phyloP scores from a whole-genome alignment of 2,888 invertebrate genomes.

The Aspidiotus rigidus region DNA sequence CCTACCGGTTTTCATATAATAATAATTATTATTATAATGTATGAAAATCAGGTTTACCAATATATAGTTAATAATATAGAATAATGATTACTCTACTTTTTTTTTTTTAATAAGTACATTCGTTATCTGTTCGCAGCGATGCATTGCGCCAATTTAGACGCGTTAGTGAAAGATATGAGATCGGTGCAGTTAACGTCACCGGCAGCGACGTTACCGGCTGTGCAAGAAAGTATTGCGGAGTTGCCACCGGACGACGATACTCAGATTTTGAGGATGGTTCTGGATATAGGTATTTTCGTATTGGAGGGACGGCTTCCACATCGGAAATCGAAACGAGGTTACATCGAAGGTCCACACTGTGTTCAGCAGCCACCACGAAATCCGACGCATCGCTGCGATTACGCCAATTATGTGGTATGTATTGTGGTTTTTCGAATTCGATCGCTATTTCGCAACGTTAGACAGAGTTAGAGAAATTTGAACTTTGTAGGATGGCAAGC shows the following conservation, averaged over 20 bases:
- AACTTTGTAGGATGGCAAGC: no score
- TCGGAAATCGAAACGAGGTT: slow-evolving; percentile 40
- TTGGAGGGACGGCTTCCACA: slow-evolving; percentile 39
- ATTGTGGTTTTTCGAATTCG: not conserved
- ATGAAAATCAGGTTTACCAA: no score
- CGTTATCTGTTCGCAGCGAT: slow-evolving; percentile 10
- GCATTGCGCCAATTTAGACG: slow-evolving; percentile 30
- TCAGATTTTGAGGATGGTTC: slow-evolving; percentile 32
- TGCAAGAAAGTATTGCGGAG: not conserved
- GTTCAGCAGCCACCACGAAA: slow-evolving; percentile 5
- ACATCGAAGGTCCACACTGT: slow-evolving; percentile 62
- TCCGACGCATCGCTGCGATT: slow-evolving; percentile 26
- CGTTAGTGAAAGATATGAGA: slow-evolving; percentile 18
- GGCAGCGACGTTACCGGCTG: not conserved
- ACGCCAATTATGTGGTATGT: slow-evolving; percentile 15
- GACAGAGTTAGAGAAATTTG: not conserved
- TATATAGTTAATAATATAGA: not conserved
- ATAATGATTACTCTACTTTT: not conserved
- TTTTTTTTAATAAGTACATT: not conserved
- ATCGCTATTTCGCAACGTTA: slow-evolving; percentile 3
- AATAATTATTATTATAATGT: no score
- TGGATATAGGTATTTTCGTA: slow-evolving; percentile 39
- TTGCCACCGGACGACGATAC: not conserved
- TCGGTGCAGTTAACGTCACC: slow-evolving; percentile 4
- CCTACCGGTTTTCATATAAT: no score